phyloP scores from a whole-genome alignment of 2,113 vertebrate genomes.

The Notarius quadriscutis region DNA sequence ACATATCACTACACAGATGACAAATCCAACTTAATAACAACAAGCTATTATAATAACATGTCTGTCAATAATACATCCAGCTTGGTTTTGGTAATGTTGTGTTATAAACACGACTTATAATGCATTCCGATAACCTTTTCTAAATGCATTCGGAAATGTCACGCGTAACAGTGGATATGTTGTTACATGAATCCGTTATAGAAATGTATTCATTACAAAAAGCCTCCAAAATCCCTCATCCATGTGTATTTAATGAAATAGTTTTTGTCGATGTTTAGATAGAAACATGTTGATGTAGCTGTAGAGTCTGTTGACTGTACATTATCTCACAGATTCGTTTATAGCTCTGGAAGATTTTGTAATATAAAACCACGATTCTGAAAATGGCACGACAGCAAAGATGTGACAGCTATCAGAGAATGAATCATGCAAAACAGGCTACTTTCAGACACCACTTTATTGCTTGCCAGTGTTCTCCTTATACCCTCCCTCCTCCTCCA shows the following conservation, averaged over 20 bases:
- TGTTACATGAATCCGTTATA: background rate
- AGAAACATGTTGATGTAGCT: background rate
- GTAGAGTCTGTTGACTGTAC: background rate
- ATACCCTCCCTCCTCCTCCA: background rate
- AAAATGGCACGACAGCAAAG: background rate
- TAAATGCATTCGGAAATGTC: background rate
- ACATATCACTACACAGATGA: background rate
- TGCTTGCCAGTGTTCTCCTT: constrained; percentile 1
- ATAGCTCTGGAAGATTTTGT: background rate
- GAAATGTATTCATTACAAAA: background rate
- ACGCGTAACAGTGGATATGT: background rate
- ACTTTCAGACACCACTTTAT: constrained; percentile 25
- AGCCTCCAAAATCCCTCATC: background rate
- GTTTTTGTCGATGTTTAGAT: background rate
- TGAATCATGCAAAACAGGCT: constrained; percentile 20
- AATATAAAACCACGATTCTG: background rate
- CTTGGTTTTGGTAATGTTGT: background rate
- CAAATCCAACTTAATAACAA: background rate
- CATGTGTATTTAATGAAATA: background rate
- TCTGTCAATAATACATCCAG: background rate
- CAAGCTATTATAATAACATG: background rate
- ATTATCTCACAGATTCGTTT: background rate
- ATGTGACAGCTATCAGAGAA: background rate
- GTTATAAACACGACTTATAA: background rate
- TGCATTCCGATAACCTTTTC: background rate